Evolutionary conservation across 2,888 invertebrate species (phyloP), one percentile per base, ranked within the genome.

Genomic region (Euzophera pinguis): DNA sequence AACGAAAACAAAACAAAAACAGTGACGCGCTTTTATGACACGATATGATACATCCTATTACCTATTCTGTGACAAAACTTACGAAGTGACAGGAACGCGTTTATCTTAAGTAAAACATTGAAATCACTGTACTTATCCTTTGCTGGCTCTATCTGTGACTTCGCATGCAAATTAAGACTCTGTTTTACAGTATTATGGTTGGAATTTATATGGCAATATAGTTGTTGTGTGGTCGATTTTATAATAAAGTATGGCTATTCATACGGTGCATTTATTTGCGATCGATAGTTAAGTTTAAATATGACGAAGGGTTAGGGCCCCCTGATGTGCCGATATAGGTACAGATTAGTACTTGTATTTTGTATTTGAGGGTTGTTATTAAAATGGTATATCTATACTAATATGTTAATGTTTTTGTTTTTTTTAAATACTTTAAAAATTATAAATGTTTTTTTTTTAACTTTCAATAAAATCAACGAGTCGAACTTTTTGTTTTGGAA

Each of bases 271-370:
- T 47, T 59, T 52, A 38, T 47, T 60, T 55, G 51, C 38, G 58
- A 60, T 58, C 60, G 54, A 60, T 58, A 58, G 53, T 57, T 14
- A 34, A 78, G 77, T 80, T 83, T 84, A 81, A 79, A 86, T 55
- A 60, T 73, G 75, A 64, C 70, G 81, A 84, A 87, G 87, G 87
- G 88, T 84, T 80, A 71, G 58, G 58, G 73, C 78, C 82, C 73
- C 70, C 63, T 56, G 61, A 64, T 62, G 63, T 49, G 58, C 54
- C 52, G 54, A 45, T 41, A 12, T 37, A 32, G 22, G 13, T 10
- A 47, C 39, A 52, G 41, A 53, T 45, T 54, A 51, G 34, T 45
- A 22, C 37, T 52, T 49, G 39, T 43, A 49, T 29, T 22, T 52
- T 49, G 39, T 43, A 49, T 29, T 22, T 50, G 43, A 52, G 52